Conservation (phyloP, 2,888 invertebrate genomes). For the Leptinotarsa peninsularis region DNA sequence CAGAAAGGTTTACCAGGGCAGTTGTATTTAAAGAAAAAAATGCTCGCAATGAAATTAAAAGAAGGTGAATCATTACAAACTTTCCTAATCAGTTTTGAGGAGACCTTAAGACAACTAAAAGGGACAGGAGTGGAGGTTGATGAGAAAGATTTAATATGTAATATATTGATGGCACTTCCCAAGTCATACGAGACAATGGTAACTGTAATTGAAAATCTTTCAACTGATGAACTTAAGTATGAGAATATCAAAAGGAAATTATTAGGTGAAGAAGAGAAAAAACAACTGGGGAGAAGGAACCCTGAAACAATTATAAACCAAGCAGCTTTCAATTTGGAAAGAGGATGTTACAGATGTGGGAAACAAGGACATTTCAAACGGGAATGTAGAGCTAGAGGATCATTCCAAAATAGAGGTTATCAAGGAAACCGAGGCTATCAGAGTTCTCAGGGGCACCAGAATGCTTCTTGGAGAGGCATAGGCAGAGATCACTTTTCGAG, state of each 20-base stretch:
- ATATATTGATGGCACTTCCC: conserved; percentile 40
- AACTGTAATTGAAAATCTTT: conserved; percentile 43
- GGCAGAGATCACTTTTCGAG: too few relatives aligned
- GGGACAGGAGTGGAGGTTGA: background rate
- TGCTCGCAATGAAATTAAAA: conserved; percentile 11
- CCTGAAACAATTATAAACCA: too few relatives aligned
- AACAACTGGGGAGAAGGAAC: too few relatives aligned
- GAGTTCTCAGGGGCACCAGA: too few relatives aligned
- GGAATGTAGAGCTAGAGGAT: conserved; percentile 16
- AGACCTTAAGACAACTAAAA: conserved; percentile 5
- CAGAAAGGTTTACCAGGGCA: conserved; percentile 3
- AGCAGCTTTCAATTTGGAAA: too few relatives aligned
- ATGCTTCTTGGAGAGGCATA: too few relatives aligned
- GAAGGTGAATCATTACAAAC: background rate
- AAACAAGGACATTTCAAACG: conserved; percentile 30
- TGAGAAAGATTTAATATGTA: conserved; percentile 32
- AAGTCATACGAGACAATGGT: conserved; percentile 44
- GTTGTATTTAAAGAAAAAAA: conserved; percentile 8
- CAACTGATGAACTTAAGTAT: background rate
- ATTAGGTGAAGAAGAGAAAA: too few relatives aligned
- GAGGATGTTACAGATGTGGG: conserved; percentile 23
- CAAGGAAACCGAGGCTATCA: too few relatives aligned
- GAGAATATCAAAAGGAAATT: too few relatives aligned
- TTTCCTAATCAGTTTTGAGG: conserved; percentile 2
- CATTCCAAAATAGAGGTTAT: too few relatives aligned